Base-by-base conservation (phyloP, 2,888 invertebrate species). In the Apamea monoglypha region DNA sequence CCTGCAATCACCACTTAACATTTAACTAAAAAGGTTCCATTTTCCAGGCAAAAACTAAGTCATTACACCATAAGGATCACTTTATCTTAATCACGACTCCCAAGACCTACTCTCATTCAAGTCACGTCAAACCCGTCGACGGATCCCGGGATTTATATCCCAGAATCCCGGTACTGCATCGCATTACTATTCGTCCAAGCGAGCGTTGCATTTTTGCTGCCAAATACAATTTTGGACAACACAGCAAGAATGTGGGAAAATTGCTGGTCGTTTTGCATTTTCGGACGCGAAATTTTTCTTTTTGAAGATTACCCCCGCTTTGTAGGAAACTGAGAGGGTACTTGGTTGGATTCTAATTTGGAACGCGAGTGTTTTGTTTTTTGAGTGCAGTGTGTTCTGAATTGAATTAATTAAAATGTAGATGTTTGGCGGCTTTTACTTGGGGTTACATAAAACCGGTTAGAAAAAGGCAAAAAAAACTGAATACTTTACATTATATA, bases 211-310 rank as follows among this genome's bases (percentile, higher is more conserved):
- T 86, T 84, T 84, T 83, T 83, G 76, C 87, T 86, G 86, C 89
- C 89, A 88, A 88, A 87, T 86, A 87, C 87, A 88, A 87, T 88
- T 88, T 88, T 83, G 79, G 81, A 78, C 80, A 80, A 88, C 80
- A 81, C 79, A 84, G 87, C 85, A 77, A 56, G 74, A 82, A 74
- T 70, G 72, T 50, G 64, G 78, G 68, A 73, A 81, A 81, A 87
- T 88, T 83, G 81, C 59, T 66, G 74, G 61, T 21, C 63, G 74
- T 71, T 86, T 80, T 80, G 72, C 81, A 83, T 85, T 87, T 86
- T 85, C 47, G 36, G 61, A 47, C 21, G 68, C 8, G 16, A 36
- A 59, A 76, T 80, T 80, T 76, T 67, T 74, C 29, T 69, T 84
- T 80, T 73, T 69, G 36, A 76, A 75, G 76, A 81, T 87, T 76